These are phyloP conservation scores for Loriculus beryllinus DNA, from an alignment of 2,797 vertebrate species.

Conservation along the genomic window DNA sequence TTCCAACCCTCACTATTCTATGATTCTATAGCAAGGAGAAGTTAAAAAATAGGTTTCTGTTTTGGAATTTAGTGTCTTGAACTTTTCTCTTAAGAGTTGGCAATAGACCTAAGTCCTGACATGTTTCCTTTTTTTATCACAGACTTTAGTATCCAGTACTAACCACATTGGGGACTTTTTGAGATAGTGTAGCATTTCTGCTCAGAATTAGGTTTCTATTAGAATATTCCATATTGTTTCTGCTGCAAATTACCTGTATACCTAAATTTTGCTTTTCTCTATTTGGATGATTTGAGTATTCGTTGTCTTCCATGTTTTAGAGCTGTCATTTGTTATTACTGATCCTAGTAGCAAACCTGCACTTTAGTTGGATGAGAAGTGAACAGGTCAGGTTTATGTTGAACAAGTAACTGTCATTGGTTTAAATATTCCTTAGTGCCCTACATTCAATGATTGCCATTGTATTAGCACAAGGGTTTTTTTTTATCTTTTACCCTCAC, in stretches of 20 bases:
- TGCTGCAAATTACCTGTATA: neutral
- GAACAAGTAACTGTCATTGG: neutral
- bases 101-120: neutral
- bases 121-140: neutral
- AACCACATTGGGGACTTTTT: neutral
- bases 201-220: neutral
- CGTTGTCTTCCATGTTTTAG: neutral
- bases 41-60: neutral
- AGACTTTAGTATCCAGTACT: neutral
- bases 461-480: neutral
- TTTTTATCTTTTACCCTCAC: neutral
- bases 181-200: neutral
- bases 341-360: neutral
- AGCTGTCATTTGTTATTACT: neutral
- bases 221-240: neutral
- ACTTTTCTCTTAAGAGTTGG: neutral
- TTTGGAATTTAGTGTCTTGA: neutral
- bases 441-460: neutral
- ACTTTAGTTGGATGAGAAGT: neutral
- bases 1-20: too few species aligned
- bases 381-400: neutral
- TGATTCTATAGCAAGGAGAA: neutral
- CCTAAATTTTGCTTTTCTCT: neutral
- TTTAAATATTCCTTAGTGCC: neutral
- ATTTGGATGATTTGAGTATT: neutral